phyloP scores from a whole-genome alignment of 2,888 invertebrate species.

The Tricholauxania praeusta region DNA sequence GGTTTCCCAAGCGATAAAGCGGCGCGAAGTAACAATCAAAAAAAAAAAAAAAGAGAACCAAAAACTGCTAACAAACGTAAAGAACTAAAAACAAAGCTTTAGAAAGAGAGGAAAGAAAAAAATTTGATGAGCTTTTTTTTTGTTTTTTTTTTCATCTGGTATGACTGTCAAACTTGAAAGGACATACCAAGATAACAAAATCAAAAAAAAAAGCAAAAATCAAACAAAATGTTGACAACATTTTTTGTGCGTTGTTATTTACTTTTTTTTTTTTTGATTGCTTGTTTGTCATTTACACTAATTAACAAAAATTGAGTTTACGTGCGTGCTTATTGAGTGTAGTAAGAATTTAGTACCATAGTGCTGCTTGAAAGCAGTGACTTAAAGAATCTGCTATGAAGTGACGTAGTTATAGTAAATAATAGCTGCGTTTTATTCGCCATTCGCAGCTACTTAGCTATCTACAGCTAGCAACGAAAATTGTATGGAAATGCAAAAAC shows the following conservation, averaged over 20 bases:
- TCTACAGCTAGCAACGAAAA: too few relatives aligned
- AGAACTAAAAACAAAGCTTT: not conserved
- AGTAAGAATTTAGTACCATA: too few relatives aligned
- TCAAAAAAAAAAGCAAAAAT: constrained; percentile 9
- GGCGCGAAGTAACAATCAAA: not conserved
- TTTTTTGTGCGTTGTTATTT: not conserved
- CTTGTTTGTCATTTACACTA: not conserved
- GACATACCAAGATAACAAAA: too few relatives aligned
- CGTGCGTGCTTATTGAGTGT: too few relatives aligned
- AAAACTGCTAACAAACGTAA: not conserved
- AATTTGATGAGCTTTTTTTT: not conserved
- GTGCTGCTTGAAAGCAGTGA: too few relatives aligned
- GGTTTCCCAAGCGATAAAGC: too few relatives aligned
- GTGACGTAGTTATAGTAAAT: too few relatives aligned
- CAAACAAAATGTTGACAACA: constrained; percentile 30
- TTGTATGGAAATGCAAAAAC: too few relatives aligned
- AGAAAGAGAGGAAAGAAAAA: not conserved
- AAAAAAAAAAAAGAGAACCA: not conserved
- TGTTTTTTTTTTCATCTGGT: not conserved
- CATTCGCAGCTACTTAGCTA: too few relatives aligned
- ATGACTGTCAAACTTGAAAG: constrained; percentile 21
- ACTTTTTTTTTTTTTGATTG: not conserved
- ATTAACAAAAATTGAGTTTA: too few relatives aligned
- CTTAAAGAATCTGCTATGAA: too few relatives aligned
- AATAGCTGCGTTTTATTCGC: too few relatives aligned